A percentile compares a stretch with the other conserved stretches of the same genome.
Conservation (phyloP, 1,140 invertebrate species). For the Pantala flavescens region DNA sequence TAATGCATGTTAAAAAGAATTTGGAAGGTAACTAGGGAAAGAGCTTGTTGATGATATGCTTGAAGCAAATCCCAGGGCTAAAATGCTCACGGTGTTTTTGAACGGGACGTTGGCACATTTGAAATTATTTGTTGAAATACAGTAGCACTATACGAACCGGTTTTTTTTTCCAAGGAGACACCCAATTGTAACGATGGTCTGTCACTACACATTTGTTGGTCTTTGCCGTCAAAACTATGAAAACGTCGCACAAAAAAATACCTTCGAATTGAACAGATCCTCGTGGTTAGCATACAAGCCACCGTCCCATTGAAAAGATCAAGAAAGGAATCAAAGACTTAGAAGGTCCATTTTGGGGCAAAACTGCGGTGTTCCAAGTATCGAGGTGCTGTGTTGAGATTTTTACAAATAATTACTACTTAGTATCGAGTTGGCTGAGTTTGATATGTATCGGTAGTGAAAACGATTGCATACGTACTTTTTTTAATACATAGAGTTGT, state of each 20-base stretch:
- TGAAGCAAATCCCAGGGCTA: not conserved
- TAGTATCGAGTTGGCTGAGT: not conserved
- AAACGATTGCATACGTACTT: not conserved
- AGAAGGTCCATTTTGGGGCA: not conserved
- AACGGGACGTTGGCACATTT: not conserved
- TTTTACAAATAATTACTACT: conserved; percentile 7
- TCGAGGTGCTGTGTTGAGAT: not conserved
- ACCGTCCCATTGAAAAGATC: not conserved
- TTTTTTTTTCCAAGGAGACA: not conserved
- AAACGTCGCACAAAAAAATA: not conserved
- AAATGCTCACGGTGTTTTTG: not conserved
- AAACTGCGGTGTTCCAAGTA: not conserved
- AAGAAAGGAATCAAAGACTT: not conserved
- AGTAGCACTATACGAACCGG: not conserved
- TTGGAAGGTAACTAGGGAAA: not conserved
- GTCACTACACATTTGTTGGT: not conserved
- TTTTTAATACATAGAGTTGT: not conserved
- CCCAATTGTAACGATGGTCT: not conserved
- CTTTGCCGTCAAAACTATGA: not conserved
- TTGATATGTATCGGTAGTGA: conserved; percentile 1
- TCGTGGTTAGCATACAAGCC: not conserved
- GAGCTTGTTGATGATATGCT: not conserved
- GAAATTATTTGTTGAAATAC: not conserved
- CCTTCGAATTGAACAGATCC: not conserved
- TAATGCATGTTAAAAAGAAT: not conserved